Percentiles rank a stretch among this genome's conserved stretches.
Conservation (phyloP, 2,888 invertebrate genomes). For the Yponomeuta cagnagella region DNA sequence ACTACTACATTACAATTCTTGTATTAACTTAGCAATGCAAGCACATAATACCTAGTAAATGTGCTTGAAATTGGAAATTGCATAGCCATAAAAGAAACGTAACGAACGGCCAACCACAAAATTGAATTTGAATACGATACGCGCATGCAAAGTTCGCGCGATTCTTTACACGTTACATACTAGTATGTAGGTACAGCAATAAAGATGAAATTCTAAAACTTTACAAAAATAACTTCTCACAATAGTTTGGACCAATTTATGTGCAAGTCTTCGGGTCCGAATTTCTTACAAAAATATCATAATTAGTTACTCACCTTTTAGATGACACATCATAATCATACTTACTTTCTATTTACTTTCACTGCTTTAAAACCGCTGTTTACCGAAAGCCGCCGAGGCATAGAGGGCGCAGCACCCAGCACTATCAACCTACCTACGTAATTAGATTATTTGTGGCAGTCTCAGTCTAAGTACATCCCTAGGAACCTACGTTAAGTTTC, state of each 20-base stretch:
- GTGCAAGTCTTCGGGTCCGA: not conserved
- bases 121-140: not conserved
- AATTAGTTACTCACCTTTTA: slow-evolving; percentile 15
- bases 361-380: slow-evolving; percentile 38
- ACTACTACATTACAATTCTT: not conserved
- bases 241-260: not conserved
- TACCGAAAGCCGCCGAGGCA: slow-evolving; percentile 27
- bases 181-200: too few species aligned
- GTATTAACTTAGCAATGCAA: not conserved
- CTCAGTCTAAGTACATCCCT: slow-evolving; percentile 4
- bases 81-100: not conserved
- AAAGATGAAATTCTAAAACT: not conserved
- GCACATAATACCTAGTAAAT: not conserved
- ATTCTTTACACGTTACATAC: not conserved
- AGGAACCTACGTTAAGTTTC: not conserved
- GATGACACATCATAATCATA: slow-evolving; percentile 19
- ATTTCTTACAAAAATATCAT: slow-evolving; percentile 20
- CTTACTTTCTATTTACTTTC: slow-evolving; percentile 51
- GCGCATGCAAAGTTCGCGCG: not conserved
- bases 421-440: slow-evolving; percentile 5
- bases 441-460: slow-evolving; percentile 15
- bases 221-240: not conserved
- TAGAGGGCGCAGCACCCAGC: slow-evolving; percentile 19
- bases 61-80: slow-evolving; percentile 8
- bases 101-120: not conserved